Evolutionary conservation across 1,140 invertebrate genomes (phyloP).

Genomic region (Listronotus bonariensis): DNA sequence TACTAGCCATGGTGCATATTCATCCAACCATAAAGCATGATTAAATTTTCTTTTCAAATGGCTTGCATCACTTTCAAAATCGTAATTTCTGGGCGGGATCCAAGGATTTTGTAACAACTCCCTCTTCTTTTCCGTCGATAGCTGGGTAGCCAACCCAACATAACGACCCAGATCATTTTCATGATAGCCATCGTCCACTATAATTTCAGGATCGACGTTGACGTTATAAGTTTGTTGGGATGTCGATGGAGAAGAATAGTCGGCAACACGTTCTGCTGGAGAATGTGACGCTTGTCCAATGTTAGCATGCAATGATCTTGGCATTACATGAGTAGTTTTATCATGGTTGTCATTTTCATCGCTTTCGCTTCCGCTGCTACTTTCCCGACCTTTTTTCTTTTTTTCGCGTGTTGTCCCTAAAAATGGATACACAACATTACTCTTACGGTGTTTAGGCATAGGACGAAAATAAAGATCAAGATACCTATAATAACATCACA

Average conservation of each 20-base stretch:
- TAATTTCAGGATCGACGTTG: too few species aligned
- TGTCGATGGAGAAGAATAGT: conserved; percentile 20
- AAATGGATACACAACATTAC: conserved; percentile 16
- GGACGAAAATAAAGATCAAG: not conserved
- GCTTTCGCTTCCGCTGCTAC: too few species aligned
- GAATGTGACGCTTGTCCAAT: conserved; percentile 30
- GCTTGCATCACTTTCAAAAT: conserved; percentile 19
- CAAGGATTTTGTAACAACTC: conserved; percentile 25
- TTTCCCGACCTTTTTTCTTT: too few species aligned
- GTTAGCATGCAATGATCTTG: conserved; percentile 32
- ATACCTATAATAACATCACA: too few species aligned
- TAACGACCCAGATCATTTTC: too few species aligned
- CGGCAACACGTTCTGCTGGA: conserved; percentile 22
- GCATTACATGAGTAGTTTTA: conserved; percentile 26
- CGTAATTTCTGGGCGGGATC: conserved; percentile 11
- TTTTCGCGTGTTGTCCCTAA: conserved; percentile 16
- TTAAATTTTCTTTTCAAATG: conserved; percentile 30
- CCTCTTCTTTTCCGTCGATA: conserved; percentile 21
- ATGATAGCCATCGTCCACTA: too few species aligned
- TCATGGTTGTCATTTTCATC: too few species aligned
- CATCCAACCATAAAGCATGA: conserved; percentile 40
- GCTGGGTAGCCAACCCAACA: conserved; percentile 7
- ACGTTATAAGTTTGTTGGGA: too few species aligned
- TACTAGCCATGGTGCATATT: conserved; percentile 43
- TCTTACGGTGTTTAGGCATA: conserved; percentile 18